Percentiles rank a stretch among this genome's conserved stretches.
phyloP scores from a whole-genome alignment of 2,113 vertebrate species.

The zebrafish (Danio rerio) region DNA sequence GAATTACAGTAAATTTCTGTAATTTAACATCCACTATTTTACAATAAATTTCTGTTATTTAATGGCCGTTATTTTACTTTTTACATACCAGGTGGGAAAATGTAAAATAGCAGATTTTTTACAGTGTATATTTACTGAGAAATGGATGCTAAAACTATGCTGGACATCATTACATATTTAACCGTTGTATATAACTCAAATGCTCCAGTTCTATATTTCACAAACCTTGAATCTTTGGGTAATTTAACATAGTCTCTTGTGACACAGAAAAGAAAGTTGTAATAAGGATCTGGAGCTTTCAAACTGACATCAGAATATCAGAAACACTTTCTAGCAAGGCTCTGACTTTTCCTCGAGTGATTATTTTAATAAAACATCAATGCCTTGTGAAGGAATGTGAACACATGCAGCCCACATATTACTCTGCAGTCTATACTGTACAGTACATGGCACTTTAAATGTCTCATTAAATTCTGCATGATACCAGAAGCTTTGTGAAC shows the following conservation, averaged over 20 bases:
- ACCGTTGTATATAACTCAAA: neutral
- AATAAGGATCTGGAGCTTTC: neutral
- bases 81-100: too few relatives aligned
- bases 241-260: conserved; percentile 1
- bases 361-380: conserved; percentile 46
- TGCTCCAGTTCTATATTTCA: neutral
- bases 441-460: neutral
- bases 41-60: too few relatives aligned
- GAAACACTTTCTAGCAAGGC: neutral
- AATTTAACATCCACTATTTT: too few relatives aligned
- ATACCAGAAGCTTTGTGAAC: conserved; percentile 4
- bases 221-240: neutral
- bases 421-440: neutral
- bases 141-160: too few relatives aligned
- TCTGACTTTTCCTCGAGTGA: neutral
- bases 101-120: too few relatives aligned
- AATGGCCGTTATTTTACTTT: too few relatives aligned
- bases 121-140: too few relatives aligned
- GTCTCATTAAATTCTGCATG: conserved; percentile 13
- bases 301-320: neutral
- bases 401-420: neutral
- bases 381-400: neutral
- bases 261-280: neutral
- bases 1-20: too few relatives aligned
- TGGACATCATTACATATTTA: neutral